Conservation (phyloP, 2,113 vertebrate species). For the Gymnarchus niloticus region DNA sequence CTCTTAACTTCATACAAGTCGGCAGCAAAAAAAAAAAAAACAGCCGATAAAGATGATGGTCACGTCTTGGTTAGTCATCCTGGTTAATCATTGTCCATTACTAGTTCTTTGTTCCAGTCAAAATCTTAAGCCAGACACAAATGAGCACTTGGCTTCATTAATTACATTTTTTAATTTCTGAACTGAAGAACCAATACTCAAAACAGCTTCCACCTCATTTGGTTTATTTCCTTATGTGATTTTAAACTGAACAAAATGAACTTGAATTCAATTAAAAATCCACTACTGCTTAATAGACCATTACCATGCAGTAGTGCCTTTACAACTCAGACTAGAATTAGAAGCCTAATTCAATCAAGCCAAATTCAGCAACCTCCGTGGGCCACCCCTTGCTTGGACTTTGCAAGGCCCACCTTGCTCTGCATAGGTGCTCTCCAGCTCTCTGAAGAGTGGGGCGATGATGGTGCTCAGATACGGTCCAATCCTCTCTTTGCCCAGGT, state of each 20-base stretch:
- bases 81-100: neutral
- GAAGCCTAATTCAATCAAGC: neutral
- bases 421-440: slow-evolving; percentile 91
- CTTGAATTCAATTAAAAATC: no score
- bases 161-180: neutral
- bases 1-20: neutral
- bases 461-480: slow-evolving; percentile 77
- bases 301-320: no score
- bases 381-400: neutral
- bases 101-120: neutral
- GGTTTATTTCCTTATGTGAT: neutral
- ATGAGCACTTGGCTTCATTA: neutral
- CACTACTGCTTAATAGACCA: no score
- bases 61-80: neutral
- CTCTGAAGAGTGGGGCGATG: slow-evolving; percentile 80
- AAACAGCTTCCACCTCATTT: neutral
- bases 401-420: slow-evolving; percentile 78
- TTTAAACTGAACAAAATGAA: no score
- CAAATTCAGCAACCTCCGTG: neutral
- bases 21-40: neutral
- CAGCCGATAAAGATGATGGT: neutral
- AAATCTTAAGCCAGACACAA: neutral
- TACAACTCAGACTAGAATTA: neutral
- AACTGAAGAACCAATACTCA: neutral
- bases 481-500: slow-evolving; percentile 79